These are phyloP conservation scores for Elanoides forficatus DNA, from an alignment of 2,113 vertebrate species.

Conservation along the genomic window DNA sequence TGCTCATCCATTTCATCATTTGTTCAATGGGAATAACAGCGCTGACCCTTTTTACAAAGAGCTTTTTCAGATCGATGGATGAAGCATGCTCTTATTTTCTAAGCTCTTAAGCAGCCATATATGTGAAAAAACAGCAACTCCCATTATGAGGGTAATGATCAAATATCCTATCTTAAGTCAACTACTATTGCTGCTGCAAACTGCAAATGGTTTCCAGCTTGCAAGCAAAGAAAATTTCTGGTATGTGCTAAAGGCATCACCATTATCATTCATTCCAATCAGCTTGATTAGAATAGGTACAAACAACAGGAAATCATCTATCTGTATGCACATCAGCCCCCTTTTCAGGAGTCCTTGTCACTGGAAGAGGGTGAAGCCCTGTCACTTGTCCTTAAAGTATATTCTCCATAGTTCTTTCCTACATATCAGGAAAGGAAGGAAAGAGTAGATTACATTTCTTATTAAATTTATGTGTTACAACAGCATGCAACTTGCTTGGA, in stretches of 20 bases:
- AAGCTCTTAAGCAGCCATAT: not conserved
- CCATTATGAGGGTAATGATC: not conserved
- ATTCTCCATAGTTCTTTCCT: not conserved
- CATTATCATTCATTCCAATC: slow-evolving; percentile 48
- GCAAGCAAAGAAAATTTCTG: slow-evolving; percentile 24
- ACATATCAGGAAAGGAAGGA: slow-evolving; percentile 8
- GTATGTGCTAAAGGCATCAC: slow-evolving; percentile 27
- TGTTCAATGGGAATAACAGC: not conserved
- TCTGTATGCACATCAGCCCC: not conserved
- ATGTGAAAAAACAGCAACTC: not conserved
- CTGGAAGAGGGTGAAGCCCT: not conserved
- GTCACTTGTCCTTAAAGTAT: not conserved
- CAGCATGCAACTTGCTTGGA: not conserved
- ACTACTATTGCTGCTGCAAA: not conserved
- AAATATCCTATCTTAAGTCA: slow-evolving; percentile 13
- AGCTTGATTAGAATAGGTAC: slow-evolving; percentile 31
- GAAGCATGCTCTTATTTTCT: slow-evolving; percentile 33
- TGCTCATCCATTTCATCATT: slow-evolving; percentile 27
- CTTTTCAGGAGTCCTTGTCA: not conserved
- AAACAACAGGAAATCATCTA: slow-evolving; percentile 44
- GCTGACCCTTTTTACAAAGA: slow-evolving; percentile 6
- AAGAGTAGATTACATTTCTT: slow-evolving; percentile 1
- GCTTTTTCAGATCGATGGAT: slow-evolving; percentile 40
- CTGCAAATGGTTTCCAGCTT: slow-evolving; percentile 22
- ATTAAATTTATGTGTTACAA: slow-evolving; percentile 29